Evolutionary conservation across 2,797 vertebrate genomes (phyloP).

Genomic region (Oreochromis grahami): DNA sequence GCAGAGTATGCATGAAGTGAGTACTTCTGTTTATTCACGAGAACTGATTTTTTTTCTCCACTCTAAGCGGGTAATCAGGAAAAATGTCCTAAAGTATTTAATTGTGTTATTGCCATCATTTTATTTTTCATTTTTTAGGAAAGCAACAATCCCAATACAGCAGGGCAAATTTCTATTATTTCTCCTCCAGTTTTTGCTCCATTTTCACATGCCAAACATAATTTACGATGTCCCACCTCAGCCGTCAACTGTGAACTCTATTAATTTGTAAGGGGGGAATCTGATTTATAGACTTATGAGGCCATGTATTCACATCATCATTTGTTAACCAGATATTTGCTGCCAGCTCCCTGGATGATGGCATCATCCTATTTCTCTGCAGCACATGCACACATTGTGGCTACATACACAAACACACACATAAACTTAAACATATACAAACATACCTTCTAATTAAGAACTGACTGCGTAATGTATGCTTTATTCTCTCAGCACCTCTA

Average conservation of each 20-base stretch:
- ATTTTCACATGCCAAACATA: slow-evolving; percentile 48
- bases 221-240: slow-evolving; percentile 57
- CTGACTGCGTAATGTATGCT: slow-evolving; percentile 19
- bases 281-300: slow-evolving; percentile 68
- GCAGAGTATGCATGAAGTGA: neutral
- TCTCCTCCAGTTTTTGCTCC: slow-evolving; percentile 23
- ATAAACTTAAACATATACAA: neutral
- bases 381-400: neutral
- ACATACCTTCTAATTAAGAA: slow-evolving; percentile 37
- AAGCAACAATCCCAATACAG: neutral
- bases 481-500: slow-evolving; percentile 49
- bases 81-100: neutral
- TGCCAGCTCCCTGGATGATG: slow-evolving; percentile 61
- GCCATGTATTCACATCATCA: slow-evolving; percentile 66
- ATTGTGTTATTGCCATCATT: neutral
- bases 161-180: slow-evolving; percentile 3
- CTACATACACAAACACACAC: neutral
- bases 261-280: slow-evolving; percentile 56
- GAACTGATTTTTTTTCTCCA: neutral
- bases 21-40: neutral
- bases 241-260: slow-evolving; percentile 67
- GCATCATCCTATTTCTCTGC: slow-evolving; percentile 35
- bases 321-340: slow-evolving; percentile 72
- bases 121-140: neutral
- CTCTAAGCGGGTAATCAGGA: neutral